These are phyloP conservation scores for Ophraella communa DNA, from an alignment of 2,888 invertebrate genomes.

Conservation along the genomic window DNA sequence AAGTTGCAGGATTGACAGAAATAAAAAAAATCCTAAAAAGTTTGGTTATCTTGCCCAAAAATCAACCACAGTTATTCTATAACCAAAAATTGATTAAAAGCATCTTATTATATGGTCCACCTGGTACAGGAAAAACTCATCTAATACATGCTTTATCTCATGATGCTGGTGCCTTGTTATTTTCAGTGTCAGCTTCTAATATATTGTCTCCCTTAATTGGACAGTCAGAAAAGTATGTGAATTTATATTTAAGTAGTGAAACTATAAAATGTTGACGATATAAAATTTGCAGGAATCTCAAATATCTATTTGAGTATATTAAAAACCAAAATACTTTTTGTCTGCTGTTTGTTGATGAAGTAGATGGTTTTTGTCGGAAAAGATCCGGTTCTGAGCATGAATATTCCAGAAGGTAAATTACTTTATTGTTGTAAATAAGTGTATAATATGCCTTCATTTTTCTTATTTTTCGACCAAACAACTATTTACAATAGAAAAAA, in stretches of 20 bases:
- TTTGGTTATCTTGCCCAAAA: slow-evolving; percentile 62
- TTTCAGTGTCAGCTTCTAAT: slow-evolving; percentile 63
- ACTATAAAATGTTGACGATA: not conserved
- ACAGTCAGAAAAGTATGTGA: slow-evolving; percentile 64
- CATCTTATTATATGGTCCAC: slow-evolving; percentile 64
- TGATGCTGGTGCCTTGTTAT: slow-evolving; percentile 62
- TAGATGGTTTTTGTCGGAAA: slow-evolving; percentile 65
- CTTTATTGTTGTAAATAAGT: too few species aligned
- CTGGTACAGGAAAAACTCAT: slow-evolving; percentile 62
- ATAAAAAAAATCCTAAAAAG: slow-evolving; percentile 62
- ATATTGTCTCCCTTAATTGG: slow-evolving; percentile 65
- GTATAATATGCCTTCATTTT: too few species aligned
- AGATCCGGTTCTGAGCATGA: slow-evolving; percentile 62
- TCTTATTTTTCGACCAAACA: too few species aligned
- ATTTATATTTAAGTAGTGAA: slow-evolving; percentile 2
- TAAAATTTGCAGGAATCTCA: slow-evolving; percentile 47
- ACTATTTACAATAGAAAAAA: too few species aligned
- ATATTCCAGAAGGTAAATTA: slow-evolving; percentile 58
- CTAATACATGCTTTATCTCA: slow-evolving; percentile 59
- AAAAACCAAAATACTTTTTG: slow-evolving; percentile 50
- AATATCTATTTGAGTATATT: slow-evolving; percentile 50
- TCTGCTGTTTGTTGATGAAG: slow-evolving; percentile 67
- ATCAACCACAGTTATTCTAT: slow-evolving; percentile 64
- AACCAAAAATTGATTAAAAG: slow-evolving; percentile 60
- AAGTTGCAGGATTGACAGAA: slow-evolving; percentile 62